phyloP scores from a whole-genome alignment of 2,888 invertebrate genomes.

The Endotricha flammealis region DNA sequence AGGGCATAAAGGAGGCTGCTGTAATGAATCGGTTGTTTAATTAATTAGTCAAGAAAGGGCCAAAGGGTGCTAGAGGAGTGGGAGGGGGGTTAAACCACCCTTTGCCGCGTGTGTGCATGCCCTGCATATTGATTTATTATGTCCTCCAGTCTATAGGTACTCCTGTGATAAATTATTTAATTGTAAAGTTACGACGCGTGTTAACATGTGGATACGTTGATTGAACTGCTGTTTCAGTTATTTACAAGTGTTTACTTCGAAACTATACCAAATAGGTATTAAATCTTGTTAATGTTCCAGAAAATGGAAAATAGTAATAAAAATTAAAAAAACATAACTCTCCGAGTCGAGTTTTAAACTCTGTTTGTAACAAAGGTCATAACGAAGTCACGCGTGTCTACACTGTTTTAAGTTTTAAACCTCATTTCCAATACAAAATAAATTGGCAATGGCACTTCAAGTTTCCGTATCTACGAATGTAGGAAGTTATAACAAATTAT shows the following conservation, averaged over 20 bases:
- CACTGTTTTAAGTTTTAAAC: too few species aligned
- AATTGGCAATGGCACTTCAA: too few species aligned
- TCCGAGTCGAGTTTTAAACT: too few species aligned
- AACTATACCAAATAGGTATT: too few species aligned
- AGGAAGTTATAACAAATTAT: too few species aligned
- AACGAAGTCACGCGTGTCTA: too few species aligned
- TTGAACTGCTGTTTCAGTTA: conserved; percentile 15
- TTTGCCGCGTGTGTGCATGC: conserved; percentile 61
- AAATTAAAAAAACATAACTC: too few species aligned
- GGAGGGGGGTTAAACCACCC: conserved; percentile 24
- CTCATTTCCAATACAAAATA: too few species aligned
- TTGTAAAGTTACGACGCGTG: conserved; percentile 64
- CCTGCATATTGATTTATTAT: conserved; percentile 78
- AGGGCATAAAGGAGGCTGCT: conserved; percentile 74
- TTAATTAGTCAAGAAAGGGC: conserved; percentile 82
- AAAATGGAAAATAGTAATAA: too few species aligned
- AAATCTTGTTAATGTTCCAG: too few species aligned
- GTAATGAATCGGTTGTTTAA: conserved; percentile 88
- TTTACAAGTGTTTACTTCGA: conserved; percentile 2
- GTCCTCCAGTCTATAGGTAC: conserved; percentile 55
- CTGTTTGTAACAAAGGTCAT: too few species aligned
- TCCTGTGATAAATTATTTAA: conserved; percentile 73
- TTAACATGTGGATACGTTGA: conserved; percentile 43
- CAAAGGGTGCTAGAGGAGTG: conserved; percentile 27
- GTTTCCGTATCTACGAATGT: too few species aligned